Evolutionary conservation across 2,797 vertebrate genomes (phyloP).

Genomic region (Gymnodraco acuticeps): DNA sequence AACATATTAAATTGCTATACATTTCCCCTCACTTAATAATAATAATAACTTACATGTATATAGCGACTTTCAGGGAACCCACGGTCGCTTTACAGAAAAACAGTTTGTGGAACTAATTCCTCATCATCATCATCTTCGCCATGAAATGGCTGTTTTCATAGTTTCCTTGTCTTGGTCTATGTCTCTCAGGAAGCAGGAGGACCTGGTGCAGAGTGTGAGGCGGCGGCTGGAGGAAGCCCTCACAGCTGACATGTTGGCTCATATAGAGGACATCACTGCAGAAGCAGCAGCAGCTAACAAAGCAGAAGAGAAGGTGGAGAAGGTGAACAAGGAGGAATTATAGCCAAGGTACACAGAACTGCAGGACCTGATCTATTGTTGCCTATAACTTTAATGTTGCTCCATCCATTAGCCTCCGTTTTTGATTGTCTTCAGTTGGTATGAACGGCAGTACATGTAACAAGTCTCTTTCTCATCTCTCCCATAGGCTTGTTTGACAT

Average conservation of each 20-base stretch:
- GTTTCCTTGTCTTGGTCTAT: constrained; percentile 24
- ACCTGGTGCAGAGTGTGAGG: constrained; percentile 94
- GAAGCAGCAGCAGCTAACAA: constrained; percentile 78
- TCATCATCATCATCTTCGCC: not conserved
- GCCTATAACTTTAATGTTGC: constrained; percentile 8
- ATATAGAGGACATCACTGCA: constrained; percentile 89
- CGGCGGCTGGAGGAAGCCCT: constrained; percentile 95
- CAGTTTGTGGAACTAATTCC: not conserved
- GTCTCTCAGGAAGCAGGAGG: constrained; percentile 92
- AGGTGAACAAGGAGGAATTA: constrained; percentile 81
- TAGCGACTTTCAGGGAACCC: too few species aligned
- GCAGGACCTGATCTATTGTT: not conserved
- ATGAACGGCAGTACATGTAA: not conserved
- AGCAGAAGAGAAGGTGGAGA: constrained; percentile 68
- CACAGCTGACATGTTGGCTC: constrained; percentile 95
- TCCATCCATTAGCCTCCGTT: not conserved
- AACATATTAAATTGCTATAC: not conserved
- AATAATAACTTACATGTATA: too few species aligned
- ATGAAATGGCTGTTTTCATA: not conserved
- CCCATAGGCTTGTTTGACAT: constrained; percentile 54
- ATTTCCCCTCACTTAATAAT: not conserved
- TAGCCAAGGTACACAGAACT: constrained; percentile 83
- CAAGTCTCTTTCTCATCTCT: constrained; percentile 32
- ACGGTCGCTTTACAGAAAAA: too few species aligned
- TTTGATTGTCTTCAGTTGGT: not conserved